Conservation (phyloP, 2,797 vertebrate species). For the Florisuga fusca region DNA sequence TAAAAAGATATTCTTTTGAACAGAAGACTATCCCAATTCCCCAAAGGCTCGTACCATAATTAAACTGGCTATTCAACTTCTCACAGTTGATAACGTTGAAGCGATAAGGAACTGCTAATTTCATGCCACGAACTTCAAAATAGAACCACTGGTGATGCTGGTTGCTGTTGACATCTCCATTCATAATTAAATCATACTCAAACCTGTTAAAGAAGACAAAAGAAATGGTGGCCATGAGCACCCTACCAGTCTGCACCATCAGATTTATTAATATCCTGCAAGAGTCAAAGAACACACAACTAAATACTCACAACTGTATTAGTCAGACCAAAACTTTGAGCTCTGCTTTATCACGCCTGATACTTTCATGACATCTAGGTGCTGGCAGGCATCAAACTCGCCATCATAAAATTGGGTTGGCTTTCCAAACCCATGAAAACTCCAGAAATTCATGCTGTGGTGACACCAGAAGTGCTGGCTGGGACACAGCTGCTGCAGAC, state of each 20-base stretch:
- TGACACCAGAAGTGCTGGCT: not conserved
- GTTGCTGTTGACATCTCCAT: slow-evolving; percentile 85
- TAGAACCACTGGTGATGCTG: slow-evolving; percentile 94
- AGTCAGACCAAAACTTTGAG: not conserved
- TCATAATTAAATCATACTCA: slow-evolving; percentile 92
- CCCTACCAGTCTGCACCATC: not conserved
- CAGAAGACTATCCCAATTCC: not conserved
- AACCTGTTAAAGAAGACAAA: slow-evolving; percentile 72
- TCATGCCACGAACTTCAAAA: slow-evolving; percentile 89
- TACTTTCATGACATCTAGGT: not conserved
- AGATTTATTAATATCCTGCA: not conserved
- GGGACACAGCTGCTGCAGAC: not conserved
- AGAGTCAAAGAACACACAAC: not conserved
- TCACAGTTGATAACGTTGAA: slow-evolving; percentile 97
- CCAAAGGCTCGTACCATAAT: slow-evolving; percentile 85
- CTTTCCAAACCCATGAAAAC: not conserved
- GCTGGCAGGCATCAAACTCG: not conserved
- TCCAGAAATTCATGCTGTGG: fast-evolving
- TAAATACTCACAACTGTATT: not conserved
- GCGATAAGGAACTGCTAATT: slow-evolving; percentile 80
- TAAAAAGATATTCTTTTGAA: not conserved
- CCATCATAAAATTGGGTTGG: not conserved
- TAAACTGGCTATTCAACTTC: slow-evolving; percentile 95
- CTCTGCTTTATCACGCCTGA: not conserved
- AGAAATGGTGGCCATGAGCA: not conserved